Conservation (phyloP, 2,113 vertebrate genomes). For the Bos javanicus region DNA sequence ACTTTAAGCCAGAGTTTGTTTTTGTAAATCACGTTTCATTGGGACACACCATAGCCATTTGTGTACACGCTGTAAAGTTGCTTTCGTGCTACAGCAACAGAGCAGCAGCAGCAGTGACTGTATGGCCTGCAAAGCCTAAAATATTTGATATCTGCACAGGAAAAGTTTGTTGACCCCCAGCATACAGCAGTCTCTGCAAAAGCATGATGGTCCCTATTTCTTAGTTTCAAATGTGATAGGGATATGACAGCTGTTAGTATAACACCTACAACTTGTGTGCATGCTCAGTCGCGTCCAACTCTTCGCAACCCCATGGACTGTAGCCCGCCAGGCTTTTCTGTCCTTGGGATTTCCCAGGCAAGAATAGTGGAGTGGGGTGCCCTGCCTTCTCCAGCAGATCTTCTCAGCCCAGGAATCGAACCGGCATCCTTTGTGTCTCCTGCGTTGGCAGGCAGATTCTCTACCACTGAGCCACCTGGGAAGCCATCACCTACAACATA, state of each 20-base stretch:
- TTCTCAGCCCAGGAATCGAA: not conserved
- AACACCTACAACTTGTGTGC: not conserved
- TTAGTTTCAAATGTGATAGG: not conserved
- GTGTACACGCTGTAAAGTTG: not conserved
- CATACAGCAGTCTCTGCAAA: not conserved
- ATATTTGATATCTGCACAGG: not conserved
- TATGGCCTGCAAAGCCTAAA: not conserved
- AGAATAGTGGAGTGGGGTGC: not conserved
- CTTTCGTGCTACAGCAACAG: not conserved
- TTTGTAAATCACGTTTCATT: not conserved
- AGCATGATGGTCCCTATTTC: not conserved
- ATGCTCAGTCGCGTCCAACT: accelerated
- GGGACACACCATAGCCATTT: not conserved
- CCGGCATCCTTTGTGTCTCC: not conserved
- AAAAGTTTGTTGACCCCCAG: not conserved
- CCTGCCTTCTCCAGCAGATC: not conserved
- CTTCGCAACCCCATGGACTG: not conserved
- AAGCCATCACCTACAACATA: not conserved
- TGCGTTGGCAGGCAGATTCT: not conserved
- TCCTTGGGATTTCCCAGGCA: not conserved
- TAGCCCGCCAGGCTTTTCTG: not conserved
- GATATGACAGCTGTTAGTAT: not conserved
- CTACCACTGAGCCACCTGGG: not conserved
- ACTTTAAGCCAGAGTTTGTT: not conserved
- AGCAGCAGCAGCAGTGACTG: not conserved